A percentile compares a stretch with the other conserved stretches of the same genome.
phyloP scores from a whole-genome alignment of 2,888 invertebrate species.

The Melanophora roralis region DNA sequence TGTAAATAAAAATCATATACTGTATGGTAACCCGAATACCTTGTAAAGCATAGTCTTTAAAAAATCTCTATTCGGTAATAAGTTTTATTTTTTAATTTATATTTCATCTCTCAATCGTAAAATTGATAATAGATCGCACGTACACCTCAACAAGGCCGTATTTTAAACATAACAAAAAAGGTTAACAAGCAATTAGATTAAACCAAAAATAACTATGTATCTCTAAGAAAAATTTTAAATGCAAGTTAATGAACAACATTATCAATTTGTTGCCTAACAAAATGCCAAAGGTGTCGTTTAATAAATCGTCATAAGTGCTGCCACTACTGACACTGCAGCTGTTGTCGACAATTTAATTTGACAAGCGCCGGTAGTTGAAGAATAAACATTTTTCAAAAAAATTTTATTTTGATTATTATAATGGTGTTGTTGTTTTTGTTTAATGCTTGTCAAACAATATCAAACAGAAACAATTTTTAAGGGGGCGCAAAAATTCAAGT shows the following conservation, averaged over 20 bases:
- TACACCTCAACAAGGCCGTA: background rate
- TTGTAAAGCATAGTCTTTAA: too few species aligned
- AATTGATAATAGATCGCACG: background rate
- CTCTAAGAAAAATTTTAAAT: background rate
- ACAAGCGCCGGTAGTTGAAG: constrained; percentile 47
- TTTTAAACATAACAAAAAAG: background rate
- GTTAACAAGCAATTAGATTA: background rate
- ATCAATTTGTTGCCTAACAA: background rate
- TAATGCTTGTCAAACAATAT: constrained; percentile 33
- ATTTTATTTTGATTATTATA: background rate
- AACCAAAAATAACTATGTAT: background rate
- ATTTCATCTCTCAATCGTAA: too few species aligned
- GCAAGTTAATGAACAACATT: constrained; percentile 7
- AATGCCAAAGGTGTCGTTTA: constrained; percentile 36
- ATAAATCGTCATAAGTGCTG: constrained; percentile 13
- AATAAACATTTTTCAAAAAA: constrained; percentile 40
- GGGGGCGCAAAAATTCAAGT: background rate
- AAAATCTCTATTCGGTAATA: too few species aligned
- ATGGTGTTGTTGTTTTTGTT: constrained; percentile 3
- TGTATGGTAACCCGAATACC: too few species aligned
- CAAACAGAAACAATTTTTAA: background rate
- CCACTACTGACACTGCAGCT: background rate
- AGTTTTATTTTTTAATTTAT: too few species aligned
- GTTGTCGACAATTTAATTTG: constrained; percentile 46
- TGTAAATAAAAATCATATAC: too few species aligned